Conservation (phyloP, 2,113 vertebrate species). For the Pteropus alecto region DNA sequence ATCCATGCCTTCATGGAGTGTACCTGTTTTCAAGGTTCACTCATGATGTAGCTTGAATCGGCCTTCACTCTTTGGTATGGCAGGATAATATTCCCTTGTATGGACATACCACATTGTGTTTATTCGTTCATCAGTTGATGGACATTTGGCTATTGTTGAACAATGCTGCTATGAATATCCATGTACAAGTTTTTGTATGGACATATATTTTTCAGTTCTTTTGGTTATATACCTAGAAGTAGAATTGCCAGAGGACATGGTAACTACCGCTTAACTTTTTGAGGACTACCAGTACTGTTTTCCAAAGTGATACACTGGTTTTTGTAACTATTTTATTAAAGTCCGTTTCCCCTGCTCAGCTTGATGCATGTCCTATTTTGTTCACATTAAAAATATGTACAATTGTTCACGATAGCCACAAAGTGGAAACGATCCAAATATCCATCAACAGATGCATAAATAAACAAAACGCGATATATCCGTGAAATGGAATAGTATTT, state of each 20-base stretch:
- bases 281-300: not conserved
- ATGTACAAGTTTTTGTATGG: not conserved
- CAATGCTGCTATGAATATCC: not conserved
- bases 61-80: not conserved
- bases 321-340: not conserved
- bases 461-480: not conserved
- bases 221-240: not conserved
- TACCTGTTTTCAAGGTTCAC: not conserved
- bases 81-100: not conserved
- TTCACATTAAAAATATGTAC: not conserved
- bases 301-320: not conserved
- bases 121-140: not conserved
- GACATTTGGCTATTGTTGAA: not conserved
- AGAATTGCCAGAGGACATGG: not conserved
- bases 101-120: accelerated
- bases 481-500: not conserved
- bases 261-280: not conserved
- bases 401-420: not conserved
- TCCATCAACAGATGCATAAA: not conserved
- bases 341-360: not conserved
- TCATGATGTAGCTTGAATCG: not conserved
- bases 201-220: not conserved
- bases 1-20: not conserved
- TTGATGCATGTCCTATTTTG: not conserved
- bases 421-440: not conserved